Evolutionary conservation across 2,888 invertebrate genomes (phyloP), one percentile per base, ranked within the genome.

Genomic region (Osmoderma eremita): DNA sequence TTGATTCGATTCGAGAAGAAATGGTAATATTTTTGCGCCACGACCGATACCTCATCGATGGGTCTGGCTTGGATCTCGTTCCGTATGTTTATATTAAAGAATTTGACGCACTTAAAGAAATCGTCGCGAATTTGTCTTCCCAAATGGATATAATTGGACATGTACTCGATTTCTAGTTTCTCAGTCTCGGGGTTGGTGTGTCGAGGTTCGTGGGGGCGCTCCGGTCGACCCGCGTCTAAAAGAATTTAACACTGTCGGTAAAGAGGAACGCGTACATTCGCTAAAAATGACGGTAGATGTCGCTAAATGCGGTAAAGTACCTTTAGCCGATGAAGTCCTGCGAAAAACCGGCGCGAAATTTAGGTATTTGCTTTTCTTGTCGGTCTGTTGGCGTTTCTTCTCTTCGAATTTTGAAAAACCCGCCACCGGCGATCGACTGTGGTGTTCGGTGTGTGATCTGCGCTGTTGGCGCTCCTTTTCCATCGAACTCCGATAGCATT

Each of bases 1-100:
- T 91, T 90, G n/a, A 67, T 67, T 74, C 91, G 86, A 70, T 91
- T 90, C 71, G 88, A 87, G 80, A 94, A 90, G n/a, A 83, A 81
- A 82, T 91, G 91, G 81, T 98, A 99, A 78, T 94, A 94, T 76
- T 93, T 92, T 83, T 98, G 97, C 30, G 95, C 92, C 50, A 91
- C 84, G 78, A 97, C 96, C 0, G 97, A 94, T 36, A 97, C 82
- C 71, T 97, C 95, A 67, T 96, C 96, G 1, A 94, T 89, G 8
- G 86, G 83, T 79, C 88, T 86, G 13, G 20, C 24, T 69, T 86
- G 86, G 42, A 88, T 84, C 73, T 86, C 86, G 73, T 86, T 86
- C 38, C 88, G 81, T 48, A 91, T 86, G 75, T 89, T 90, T 71
- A 84, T 83, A 62, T 88, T 87, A 75, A 91, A 88, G n/a, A 84